These are phyloP conservation scores for Anthopleura sola DNA, from an alignment of 64 coral and sea anemone genomes.

Conservation along the genomic window DNA sequence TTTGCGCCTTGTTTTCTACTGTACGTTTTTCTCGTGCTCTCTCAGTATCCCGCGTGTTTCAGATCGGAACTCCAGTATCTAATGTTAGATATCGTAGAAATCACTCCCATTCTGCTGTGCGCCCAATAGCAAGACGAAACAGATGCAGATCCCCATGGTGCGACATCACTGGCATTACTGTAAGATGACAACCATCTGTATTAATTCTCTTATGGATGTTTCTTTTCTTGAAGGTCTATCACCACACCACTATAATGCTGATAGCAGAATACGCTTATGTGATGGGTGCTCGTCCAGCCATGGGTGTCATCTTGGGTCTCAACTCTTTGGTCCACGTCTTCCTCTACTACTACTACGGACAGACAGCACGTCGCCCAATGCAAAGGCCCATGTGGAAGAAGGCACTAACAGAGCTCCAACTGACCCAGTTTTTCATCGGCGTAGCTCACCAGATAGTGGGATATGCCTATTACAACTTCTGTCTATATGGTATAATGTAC, in stretches of 20 bases:
- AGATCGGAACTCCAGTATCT: no score
- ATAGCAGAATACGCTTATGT: slow-evolving; percentile 8
- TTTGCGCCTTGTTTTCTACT: no score
- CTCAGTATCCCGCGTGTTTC: no score
- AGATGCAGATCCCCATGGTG: no score
- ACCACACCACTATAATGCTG: slow-evolving; percentile 22
- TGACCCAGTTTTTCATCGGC: slow-evolving; percentile 37
- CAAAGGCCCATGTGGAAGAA: slow-evolving; percentile 47
- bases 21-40: no score
- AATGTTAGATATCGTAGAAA: no score
- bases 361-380: slow-evolving; percentile 5
- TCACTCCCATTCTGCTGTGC: no score
- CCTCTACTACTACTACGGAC: slow-evolving; percentile 41
- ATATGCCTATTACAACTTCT: slow-evolving; percentile 35
- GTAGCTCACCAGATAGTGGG: slow-evolving; percentile 12
- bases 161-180: no score
- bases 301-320: slow-evolving; percentile 21
- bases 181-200: no score
- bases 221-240: slow-evolving; percentile 23
- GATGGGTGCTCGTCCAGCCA: slow-evolving; percentile 2
- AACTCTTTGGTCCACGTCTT: slow-evolving; percentile 51
- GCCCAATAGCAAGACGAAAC: no score
- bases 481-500: slow-evolving; percentile 26
- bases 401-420: slow-evolving; percentile 15
- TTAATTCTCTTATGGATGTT: not conserved